Evolutionary conservation across 2,888 invertebrate species (phyloP), one percentile per base, ranked within the genome.

Genomic region (Hartigia nigra): DNA sequence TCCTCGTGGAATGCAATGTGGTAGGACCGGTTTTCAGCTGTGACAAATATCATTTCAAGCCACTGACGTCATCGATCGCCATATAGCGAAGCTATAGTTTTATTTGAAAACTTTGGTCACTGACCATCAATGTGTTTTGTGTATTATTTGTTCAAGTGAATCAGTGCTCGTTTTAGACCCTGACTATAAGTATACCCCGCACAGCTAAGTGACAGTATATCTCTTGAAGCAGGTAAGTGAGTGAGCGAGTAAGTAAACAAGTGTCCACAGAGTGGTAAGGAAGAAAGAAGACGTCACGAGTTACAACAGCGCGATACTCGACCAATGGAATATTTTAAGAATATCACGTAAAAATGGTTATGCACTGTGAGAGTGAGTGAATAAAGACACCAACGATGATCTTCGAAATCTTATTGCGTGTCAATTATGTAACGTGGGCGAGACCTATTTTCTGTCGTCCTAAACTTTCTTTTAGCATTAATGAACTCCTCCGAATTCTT

Each of bases 1-100:
- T 80, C 74, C 69, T 74, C 55, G 70, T 78, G 82, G 81, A 82
- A 84, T 80, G 83, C 78, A 81, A 82, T 78, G 74, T 36, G 70
- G 31, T 36, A 74, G 75, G 81, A 84, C 84, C 82, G 82, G 82
- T 83, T 84, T 80, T 79, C 69, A 69, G 69, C 37, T 31, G 72
- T 39, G 12, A 12, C 34, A 69, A 55, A 32, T 77, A 70, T 14
- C 69, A 39, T 74, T 69, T 72, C 77, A 77, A 80, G 74, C 37
- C 74, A 55, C 37, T 80, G 80, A 80, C 80, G 77, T 80, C 80
- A 80, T n/a, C 75, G 72, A 72, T 72, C 32, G 23, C 55, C 77
- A 69, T 77, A 76, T 77, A 39, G 74, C 55, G 9, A 55, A 55
- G 55, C 55, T 9, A 55, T 9, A 23, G 23, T 55, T 55, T 55